phyloP scores from a whole-genome alignment of 2,797 vertebrate genomes.

The Onychomys arenicola region DNA sequence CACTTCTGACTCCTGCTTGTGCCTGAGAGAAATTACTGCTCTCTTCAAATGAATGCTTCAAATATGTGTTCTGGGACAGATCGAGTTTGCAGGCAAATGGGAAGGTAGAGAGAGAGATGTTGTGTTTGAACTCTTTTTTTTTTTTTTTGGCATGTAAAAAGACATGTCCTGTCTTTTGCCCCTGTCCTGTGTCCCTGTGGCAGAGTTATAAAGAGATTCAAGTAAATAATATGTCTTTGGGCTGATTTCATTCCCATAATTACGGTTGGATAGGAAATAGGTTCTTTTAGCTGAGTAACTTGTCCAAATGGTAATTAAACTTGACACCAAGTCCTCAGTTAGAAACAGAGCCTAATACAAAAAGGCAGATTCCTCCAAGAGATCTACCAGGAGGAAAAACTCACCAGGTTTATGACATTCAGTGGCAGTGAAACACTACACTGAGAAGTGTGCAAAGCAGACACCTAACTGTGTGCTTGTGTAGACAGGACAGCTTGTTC shows the following conservation, averaged over 20 bases:
- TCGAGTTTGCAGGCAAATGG: neutral
- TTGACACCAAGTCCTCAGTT: slow-evolving; percentile 20
- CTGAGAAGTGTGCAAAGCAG: neutral
- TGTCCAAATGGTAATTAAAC: slow-evolving; percentile 59
- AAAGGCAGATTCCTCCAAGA: slow-evolving; percentile 26
- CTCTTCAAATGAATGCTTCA: neutral
- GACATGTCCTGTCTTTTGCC: neutral
- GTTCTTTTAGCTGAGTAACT: slow-evolving; percentile 45
- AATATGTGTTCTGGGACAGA: neutral
- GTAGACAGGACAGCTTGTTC: neutral
- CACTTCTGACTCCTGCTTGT: slow-evolving; percentile 8
- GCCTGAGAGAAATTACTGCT: slow-evolving; percentile 28
- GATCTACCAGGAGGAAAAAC: neutral
- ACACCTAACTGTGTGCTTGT: too few relatives aligned
- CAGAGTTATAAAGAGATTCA: slow-evolving; percentile 30
- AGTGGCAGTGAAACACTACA: neutral
- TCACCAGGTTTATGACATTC: neutral
- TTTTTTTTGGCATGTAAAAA: neutral
- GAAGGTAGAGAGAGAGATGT: neutral
- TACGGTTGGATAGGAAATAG: slow-evolving; percentile 55
- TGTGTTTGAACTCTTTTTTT: neutral
- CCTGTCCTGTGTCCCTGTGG: neutral
- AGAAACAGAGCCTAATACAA: slow-evolving; percentile 46
- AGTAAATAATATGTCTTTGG: slow-evolving; percentile 23
- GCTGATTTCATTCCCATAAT: slow-evolving; percentile 61